Percentiles rank a stretch among this genome's conserved stretches.
phyloP scores from a whole-genome alignment of 2,888 invertebrate species.

The Bhutanitis thaidina region DNA sequence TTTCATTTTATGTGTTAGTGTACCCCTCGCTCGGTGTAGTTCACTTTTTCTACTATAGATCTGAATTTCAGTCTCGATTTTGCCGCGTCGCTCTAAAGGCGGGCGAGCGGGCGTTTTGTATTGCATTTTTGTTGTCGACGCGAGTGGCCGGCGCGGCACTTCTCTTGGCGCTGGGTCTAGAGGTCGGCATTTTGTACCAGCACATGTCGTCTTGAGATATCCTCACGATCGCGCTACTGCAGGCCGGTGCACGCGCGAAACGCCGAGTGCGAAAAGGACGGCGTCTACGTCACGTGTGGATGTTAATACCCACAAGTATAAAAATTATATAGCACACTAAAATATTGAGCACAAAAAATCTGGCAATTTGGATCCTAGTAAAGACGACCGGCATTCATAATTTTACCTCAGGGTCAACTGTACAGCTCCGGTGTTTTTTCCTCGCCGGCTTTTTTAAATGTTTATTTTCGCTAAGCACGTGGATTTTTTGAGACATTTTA shows the following conservation, averaged over 20 bases:
- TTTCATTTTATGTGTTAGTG: conserved; percentile 80
- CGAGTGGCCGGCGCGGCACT: conserved; percentile 44
- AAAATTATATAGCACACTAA: conserved; percentile 68
- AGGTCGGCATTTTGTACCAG: conserved; percentile 61
- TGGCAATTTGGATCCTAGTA: conserved; percentile 76
- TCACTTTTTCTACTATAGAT: conserved; percentile 81
- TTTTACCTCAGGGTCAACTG: conserved; percentile 75
- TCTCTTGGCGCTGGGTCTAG: conserved; percentile 37
- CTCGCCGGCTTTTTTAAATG: conserved; percentile 62
- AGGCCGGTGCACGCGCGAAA: conserved; percentile 66
- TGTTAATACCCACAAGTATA: conserved; percentile 54
- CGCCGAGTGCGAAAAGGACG: conserved; percentile 60
- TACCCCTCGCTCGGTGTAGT: conserved; percentile 79
- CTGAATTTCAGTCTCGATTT: conserved; percentile 81
- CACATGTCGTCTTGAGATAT: conserved; percentile 62
- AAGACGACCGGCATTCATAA: conserved; percentile 76
- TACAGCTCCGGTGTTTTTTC: conserved; percentile 65
- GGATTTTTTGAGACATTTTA: conserved; percentile 71
- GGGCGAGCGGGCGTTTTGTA: conserved; percentile 71
- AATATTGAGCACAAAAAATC: conserved; percentile 77
- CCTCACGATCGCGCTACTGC: conserved; percentile 46
- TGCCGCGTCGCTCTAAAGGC: conserved; percentile 79
- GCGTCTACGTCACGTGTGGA: conserved; percentile 66
- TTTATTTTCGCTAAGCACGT: conserved; percentile 68
- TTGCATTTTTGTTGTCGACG: conserved; percentile 66